Evolutionary conservation across 2,113 vertebrate species (phyloP), one percentile per base, ranked within the genome.

Genomic region (Eurystomus gularis): DNA sequence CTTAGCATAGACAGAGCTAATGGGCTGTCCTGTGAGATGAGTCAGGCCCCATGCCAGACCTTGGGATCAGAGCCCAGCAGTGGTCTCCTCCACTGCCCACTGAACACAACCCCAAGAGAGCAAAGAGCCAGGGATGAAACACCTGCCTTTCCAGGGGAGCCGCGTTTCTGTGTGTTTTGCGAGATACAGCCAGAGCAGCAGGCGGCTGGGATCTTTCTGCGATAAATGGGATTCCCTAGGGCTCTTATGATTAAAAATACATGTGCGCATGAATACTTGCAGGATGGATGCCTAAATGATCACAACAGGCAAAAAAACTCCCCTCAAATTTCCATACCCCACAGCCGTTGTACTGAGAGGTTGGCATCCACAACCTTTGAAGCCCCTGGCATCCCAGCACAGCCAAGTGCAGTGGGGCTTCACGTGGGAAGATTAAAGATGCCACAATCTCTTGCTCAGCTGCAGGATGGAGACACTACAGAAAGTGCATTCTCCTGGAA

Each of bases 101-200:
- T 2, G 6, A 64, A 48, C n/a, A 17, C 10, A 24, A 13, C 5
- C 19, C 10, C 39, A 77, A n/a, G 42, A 49, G 21, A 77, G 23
- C 37, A 73, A 68, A 86, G 31, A 39, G 25, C 19, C 1, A 0
- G 17, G 33, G 19, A 62, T 11, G 44, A 52, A 69, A 51, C 0
- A 0, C 19, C 29, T 29, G 17, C 49, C 31, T 65, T 61, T 37
- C 46, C 42, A 29, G 17, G 9, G 16, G 26, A 82, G 42, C 26
- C 48, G 7, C 1, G 0, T 35, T 62, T 66, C 62, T 17, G 6
- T 46, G 15, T 1, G 0, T 44, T 88, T 70, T 80, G 23, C 3
- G 4, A 77, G 58, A 62, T 12, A 8, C 35, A 52, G 24, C 21
- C 2, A 0, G 8, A 24, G 62, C 68, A 69, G 49, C 60, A 35